Base-by-base conservation (phyloP, 23 tunicate species). In the Ciona savignyi region DNA sequence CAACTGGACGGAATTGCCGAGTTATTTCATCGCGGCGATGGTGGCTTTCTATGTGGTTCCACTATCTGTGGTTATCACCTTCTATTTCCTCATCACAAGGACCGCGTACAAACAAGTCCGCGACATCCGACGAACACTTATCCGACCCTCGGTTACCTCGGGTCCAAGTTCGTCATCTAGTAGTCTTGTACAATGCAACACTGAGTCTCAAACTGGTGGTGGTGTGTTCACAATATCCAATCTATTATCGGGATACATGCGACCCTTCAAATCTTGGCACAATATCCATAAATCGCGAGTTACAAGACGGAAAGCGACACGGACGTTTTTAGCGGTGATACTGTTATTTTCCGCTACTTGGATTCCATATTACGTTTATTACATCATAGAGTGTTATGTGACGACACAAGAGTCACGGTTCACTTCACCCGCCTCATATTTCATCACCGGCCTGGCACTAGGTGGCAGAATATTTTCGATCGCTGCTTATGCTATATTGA, bases 21-120 rank as follows among this genome's bases (percentile, higher is more conserved):
- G 60, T 63, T 74, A 74, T 48, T 60, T 74, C 63, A 32, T 62
- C 3, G 68, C 79, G 29, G 79, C 69, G 29, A 48, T 30, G 25
- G 48, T 74, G 23, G 23, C 32, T 20, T 74, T 74, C 70, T 74
- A 33, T 28, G 31, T 32, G 15, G 25, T 63, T 15, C 79, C 79
- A 4, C 48, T 74, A 22, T 60, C 28, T 30, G 29, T 35, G 34
- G 68, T 63, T 29, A 29, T 74, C 29, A 48, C 62, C 2, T 74
- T 65, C 22, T 74, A 74, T 25, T 22, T 33, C 23, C 79, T 74
- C 70, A 62, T 74, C 42, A 62, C 51, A 21, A 33, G 79, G 4
- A 63, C 60, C 15, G 79, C 79, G 1, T 74, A 74, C 79, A 74
- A 25, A 30, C 79, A 74, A 62, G 49, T 74, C 2, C 27, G 70